Base-by-base conservation (phyloP, 2,888 invertebrate species). In the Sthenelais limicola region DNA sequence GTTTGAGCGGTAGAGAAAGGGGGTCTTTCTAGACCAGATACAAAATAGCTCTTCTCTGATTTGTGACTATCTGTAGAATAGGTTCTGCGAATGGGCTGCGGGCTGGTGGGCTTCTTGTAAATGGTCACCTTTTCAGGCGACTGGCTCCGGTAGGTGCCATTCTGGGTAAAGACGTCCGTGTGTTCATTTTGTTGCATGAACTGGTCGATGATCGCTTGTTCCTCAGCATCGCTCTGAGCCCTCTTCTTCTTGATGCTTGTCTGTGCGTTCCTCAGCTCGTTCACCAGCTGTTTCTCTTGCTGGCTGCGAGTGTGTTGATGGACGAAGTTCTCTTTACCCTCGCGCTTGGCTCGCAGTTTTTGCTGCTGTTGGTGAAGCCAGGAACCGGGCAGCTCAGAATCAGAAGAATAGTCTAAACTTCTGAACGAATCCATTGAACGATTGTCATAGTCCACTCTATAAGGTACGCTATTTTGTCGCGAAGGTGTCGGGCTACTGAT, bases 211-310 rank as follows among this genome's bases (percentile, higher is more conserved):
- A 82, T 77, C 28, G 81, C 81, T 62, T 81, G 79, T 70, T 87
- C 87, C 38, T 86, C 86, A 0, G 84, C 83, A 67, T 86, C 82
- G 73, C 90, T 91, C 82, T 91, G 90, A 3, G 91, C 90, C 78
- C 91, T 88, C 83, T 91, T 91, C 18, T 91, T 90, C 30, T 91
- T 90, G 75, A 83, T 83, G 77, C 80, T 33, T 9, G 54, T 82
- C 77, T 87, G 85, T 33, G 84, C 84, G 48, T 83, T 83, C 76
- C 86, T 82, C 67, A 89, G 82, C 81, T 90, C 90, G 47, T 93
- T 92, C 85, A 94, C 92, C 87, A 93, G 93, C 91, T 94, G 93
- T 86, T 94, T 94, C 76, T 95, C 95, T 72, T 85, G 84, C 51
- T 80, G 79, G 7, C 80, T 78, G 32, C 82, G 77, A 72, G 74